Percentiles rank a stretch among this genome's conserved stretches.
phyloP scores from a whole-genome alignment of 92 coral and sea anemone species.

The Bergia sp. region DNA sequence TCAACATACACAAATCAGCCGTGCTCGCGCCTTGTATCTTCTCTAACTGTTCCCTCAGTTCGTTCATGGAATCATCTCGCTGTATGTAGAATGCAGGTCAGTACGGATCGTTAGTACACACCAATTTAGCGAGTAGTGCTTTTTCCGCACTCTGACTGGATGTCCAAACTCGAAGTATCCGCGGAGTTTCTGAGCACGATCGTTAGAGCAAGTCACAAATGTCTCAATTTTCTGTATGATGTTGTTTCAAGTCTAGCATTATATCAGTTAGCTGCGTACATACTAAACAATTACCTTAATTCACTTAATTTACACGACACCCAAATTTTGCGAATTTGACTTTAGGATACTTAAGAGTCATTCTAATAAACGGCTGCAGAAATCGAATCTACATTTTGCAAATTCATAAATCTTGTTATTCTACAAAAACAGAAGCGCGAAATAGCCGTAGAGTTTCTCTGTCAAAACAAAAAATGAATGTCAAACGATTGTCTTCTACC shows the following conservation, averaged over 20 bases:
- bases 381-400: too few relatives aligned
- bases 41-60: conserved; percentile 91
- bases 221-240: not conserved
- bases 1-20: conserved; percentile 33
- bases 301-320: not conserved
- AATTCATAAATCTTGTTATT: too few relatives aligned
- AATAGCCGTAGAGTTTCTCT: too few relatives aligned
- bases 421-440: too few relatives aligned
- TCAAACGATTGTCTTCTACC: too few relatives aligned
- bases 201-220: not conserved
- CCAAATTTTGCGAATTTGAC: not conserved
- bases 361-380: too few relatives aligned
- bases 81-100: conserved; percentile 53
- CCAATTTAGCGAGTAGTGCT: not conserved
- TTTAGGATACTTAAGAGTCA: too few relatives aligned
- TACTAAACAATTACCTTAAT: not conserved
- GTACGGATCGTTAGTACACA: not conserved
- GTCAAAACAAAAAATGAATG: too few relatives aligned
- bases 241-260: not conserved
- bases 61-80: conserved; percentile 87
- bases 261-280: not conserved
- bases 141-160: not conserved
- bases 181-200: not conserved
- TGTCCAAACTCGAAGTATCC: not conserved
- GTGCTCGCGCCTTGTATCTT: conserved; percentile 65